These are phyloP conservation scores for Helleia helle DNA, from an alignment of 2,888 invertebrate genomes.

Conservation along the genomic window DNA sequence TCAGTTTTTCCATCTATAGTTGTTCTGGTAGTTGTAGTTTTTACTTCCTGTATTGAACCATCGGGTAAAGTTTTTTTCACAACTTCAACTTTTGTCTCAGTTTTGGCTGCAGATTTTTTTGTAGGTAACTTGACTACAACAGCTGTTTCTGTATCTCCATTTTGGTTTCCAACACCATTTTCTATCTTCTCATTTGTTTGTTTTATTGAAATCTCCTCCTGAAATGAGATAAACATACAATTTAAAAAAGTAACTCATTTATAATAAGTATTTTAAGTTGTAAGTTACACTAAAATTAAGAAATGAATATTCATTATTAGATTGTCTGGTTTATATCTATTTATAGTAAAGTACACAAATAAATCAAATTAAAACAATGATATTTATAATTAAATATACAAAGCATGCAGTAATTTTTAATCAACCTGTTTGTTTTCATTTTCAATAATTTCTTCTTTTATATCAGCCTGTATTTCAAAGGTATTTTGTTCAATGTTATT, in stretches of 20 bases:
- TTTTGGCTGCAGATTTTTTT: slow-evolving; percentile 55
- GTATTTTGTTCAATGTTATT: neutral
- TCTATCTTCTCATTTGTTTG: slow-evolving; percentile 37
- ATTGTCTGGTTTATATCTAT: too few relatives aligned
- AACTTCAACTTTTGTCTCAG: slow-evolving; percentile 61
- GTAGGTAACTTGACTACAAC: slow-evolving; percentile 51
- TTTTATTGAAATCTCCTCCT: slow-evolving; percentile 53
- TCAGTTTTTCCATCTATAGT: slow-evolving; percentile 60
- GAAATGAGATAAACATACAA: slow-evolving; percentile 31
- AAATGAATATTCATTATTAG: neutral
- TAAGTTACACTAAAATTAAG: neutral
- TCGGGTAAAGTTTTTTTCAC: slow-evolving; percentile 50
- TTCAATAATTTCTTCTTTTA: slow-evolving; percentile 34
- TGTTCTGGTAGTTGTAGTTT: slow-evolving; percentile 59
- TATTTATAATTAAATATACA: slow-evolving; percentile 53
- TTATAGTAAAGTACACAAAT: too few relatives aligned
- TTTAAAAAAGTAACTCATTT: neutral
- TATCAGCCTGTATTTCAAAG: neutral
- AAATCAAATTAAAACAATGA: slow-evolving; percentile 19
- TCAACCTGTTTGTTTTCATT: slow-evolving; percentile 54
- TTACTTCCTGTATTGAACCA: slow-evolving; percentile 54
- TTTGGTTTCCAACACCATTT: slow-evolving; percentile 45
- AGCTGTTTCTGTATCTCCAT: slow-evolving; percentile 49
- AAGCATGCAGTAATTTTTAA: slow-evolving; percentile 59
- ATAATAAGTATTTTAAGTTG: neutral